Conservation (phyloP, 2,888 invertebrate genomes). For the Dendrolimus houi region DNA sequence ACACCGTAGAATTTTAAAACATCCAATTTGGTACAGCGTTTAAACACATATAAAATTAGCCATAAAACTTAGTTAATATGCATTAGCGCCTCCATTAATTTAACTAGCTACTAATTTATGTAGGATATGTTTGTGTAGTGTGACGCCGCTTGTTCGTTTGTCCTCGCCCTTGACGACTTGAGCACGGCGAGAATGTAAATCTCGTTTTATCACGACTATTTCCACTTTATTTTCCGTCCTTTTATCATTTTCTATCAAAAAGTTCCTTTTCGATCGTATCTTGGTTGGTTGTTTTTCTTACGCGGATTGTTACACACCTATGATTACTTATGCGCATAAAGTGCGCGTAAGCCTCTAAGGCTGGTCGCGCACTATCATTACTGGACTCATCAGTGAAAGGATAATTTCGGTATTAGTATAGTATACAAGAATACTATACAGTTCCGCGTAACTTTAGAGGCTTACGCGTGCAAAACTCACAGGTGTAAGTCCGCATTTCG, state of each 20-base stretch:
- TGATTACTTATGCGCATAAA: no score
- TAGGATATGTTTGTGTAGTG: constrained; percentile 14
- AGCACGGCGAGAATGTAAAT: constrained; percentile 37
- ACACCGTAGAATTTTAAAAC: constrained; percentile 15
- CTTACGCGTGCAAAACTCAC: no score
- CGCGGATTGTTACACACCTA: no score
- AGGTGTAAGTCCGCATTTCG: no score
- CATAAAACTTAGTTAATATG: constrained; percentile 8
- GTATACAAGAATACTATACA: no score
- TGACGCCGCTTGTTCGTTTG: constrained; percentile 20
- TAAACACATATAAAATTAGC: constrained; percentile 11
- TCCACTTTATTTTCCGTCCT: constrained; percentile 10
- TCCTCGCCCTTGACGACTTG: constrained; percentile 43
- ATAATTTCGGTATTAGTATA: no score
- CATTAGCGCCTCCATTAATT: not conserved
- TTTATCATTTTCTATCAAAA: not conserved
- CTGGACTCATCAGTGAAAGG: no score
- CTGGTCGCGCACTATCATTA: no score
- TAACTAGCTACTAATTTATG: constrained; percentile 11
- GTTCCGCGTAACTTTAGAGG: no score
- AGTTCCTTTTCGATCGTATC: not conserved
- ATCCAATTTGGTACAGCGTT: constrained; percentile 26
- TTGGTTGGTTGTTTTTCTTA: no score
- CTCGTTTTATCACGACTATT: constrained; percentile 14
- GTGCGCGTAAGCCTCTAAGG: no score